Conservation (phyloP, 2,888 invertebrate species). For the Pocota personata region DNA sequence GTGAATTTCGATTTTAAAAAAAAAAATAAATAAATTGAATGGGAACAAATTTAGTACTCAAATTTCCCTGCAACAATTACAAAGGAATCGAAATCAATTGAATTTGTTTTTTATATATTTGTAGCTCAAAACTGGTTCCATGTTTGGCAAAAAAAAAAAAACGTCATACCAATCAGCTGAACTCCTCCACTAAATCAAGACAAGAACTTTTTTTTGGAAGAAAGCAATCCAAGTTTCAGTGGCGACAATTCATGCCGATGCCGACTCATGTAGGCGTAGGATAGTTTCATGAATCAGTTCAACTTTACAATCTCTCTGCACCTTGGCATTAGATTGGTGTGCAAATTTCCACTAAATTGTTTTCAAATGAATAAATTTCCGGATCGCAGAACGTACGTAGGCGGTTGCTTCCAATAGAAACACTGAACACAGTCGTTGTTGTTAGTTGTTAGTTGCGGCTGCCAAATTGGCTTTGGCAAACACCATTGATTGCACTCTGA, state of each 20-base stretch:
- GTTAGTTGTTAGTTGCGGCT: slow-evolving; percentile 10
- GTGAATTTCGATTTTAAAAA: neutral
- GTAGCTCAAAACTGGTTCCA: neutral
- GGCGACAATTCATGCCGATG: neutral
- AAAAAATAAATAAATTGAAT: neutral
- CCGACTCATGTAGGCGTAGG: slow-evolving; percentile 3
- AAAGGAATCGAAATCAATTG: neutral
- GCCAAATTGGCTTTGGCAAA: slow-evolving; percentile 34
- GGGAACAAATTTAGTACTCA: too few relatives aligned
- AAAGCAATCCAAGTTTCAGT: neutral
- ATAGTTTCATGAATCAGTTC: slow-evolving; percentile 5
- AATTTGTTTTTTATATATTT: neutral
- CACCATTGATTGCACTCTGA: slow-evolving; percentile 2
- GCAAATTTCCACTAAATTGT: slow-evolving; percentile 3
- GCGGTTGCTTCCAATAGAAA: neutral
- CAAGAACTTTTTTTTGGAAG: neutral
- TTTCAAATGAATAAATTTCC: slow-evolving; percentile 7
- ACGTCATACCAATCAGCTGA: slow-evolving; percentile 1
- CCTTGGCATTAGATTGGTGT: neutral
- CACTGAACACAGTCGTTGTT: neutral
- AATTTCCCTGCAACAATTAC: neutral
- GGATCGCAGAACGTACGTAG: neutral
- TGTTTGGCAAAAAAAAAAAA: neutral
- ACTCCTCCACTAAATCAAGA: neutral
- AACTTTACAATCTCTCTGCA: neutral